Evolutionary conservation across 1,140 invertebrate species (phyloP), one percentile per base, ranked within the genome.

Genomic region (Sinonovacula constricta): DNA sequence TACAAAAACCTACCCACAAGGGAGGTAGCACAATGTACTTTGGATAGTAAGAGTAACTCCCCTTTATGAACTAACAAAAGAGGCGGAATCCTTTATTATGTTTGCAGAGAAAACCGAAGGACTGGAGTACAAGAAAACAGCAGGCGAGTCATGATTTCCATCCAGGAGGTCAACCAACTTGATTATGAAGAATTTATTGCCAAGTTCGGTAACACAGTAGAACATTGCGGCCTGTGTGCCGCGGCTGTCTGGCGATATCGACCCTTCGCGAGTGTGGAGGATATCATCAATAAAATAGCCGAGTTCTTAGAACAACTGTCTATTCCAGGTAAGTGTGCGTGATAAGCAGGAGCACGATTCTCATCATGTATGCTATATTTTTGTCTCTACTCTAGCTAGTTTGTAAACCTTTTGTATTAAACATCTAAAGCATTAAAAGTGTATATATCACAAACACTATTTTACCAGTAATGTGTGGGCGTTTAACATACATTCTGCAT

Each of bases 151-250:
- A n/a, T n/a, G n/a, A n/a, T n/a, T n/a, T n/a, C n/a, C n/a, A n/a
- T n/a, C n/a, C n/a, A n/a, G n/a, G 75, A 78, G n/a, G 53, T 69
- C 15, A 78, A 69, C 65, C n/a, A 30, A 22, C 45, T 69, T 12
- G 28, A 3, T 15, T 54, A 69, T n/a, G 63, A 63, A 15, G 67
- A 70, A n/a, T 78, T 78, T 36, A 78, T 69, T 24, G 24, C 36
- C 5, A 39, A 7, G 31, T 76, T 67, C 45, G 72, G 63, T 39
- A 56, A 65, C 14, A 56, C 56, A 2, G 36, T 67, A 31, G 75
- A 62, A 39, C 53, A 78, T 36, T 36, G 45, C 33, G 26, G 28
- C n/a, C 34, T 68, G 1, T 24, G 5, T 10, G 22, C 63, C 1
- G 49, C 49, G 2, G 54, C 36, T 5, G 62, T 56, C 10, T 76